Conservation (phyloP, 2,888 invertebrate species). For the Xylophagus ater region DNA sequence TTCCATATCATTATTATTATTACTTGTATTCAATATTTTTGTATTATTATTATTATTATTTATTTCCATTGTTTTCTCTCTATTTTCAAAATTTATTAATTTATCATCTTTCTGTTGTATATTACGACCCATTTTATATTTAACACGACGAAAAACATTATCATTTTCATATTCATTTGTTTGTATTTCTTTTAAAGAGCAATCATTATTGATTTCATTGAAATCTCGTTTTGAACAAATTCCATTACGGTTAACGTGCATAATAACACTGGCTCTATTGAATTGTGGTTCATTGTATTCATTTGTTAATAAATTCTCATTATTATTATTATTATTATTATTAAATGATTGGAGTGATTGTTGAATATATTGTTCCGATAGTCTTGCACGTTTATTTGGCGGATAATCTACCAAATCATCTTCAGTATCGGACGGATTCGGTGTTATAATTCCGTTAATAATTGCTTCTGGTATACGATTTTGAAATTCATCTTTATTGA, state of each 20-base stretch:
- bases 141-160: slow-evolving; percentile 35
- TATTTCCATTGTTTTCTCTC: neutral
- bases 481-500: neutral
- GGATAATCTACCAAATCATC: slow-evolving; percentile 49
- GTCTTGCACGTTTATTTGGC: slow-evolving; percentile 32
- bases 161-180: slow-evolving; percentile 28
- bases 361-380: too few relatives aligned
- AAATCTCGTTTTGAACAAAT: too few relatives aligned
- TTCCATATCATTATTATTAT: neutral
- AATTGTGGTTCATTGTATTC: slow-evolving; percentile 29
- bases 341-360: slow-evolving; percentile 5
- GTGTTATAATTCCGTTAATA: slow-evolving; percentile 50
- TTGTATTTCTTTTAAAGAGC: neutral
- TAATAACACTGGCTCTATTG: slow-evolving; percentile 64
- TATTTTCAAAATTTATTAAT: too few relatives aligned
- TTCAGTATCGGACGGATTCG: slow-evolving; percentile 79
- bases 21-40: neutral
- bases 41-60: neutral
- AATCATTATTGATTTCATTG: neutral
- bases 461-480: slow-evolving; percentile 1
- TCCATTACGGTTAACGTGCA: slow-evolving; percentile 73
- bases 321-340: neutral
- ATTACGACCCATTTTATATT: slow-evolving; percentile 38
- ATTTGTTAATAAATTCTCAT: neutral
- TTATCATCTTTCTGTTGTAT: neutral